Base-by-base conservation (phyloP, 2,113 vertebrate species). In the Meleagris gallopavo region DNA sequence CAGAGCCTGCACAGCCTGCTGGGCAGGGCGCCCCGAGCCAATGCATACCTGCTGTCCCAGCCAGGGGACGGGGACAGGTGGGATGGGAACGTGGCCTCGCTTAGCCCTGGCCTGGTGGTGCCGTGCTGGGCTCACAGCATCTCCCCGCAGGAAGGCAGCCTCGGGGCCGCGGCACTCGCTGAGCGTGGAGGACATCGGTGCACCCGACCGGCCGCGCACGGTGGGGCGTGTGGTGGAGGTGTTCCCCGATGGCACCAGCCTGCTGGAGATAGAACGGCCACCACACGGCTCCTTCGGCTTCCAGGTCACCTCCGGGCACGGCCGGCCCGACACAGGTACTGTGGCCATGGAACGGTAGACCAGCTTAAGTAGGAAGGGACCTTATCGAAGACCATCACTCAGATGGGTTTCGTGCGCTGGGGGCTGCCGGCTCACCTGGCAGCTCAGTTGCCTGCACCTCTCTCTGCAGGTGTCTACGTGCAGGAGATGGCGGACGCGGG, bases 241-340 rank as follows among this genome's bases (percentile, higher is more conserved):
- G 38, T 99, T 99, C 72, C 97, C 99, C 0, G 99, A 99, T 1
- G 99, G 99, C 58, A 99, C 98, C 9, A 98, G 98, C 84, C 97
- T 99, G 75, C 96, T 99, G 92, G 98, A 99, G 96, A 98, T 99
- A 16, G 97, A 98, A 64, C 97, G 98, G 64, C 97, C 98, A 4
- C 98, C 98, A 0, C 97, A 98, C 0, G 98, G 98, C 6, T 96
- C 98, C 19, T 99, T 99, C 1, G 99, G 99, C 38, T 99, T 99
- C 64, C 94, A 97, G 2, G 98, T 99, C 96, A 98, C 98, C 60
- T 98, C 98, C 0, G 99, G 99, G 50, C 98, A 98, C 9, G 99
- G 99, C 76, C 98, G 98, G 70, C 98, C 98, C 1, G 98, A 99
- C 96, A 98, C 98, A 97, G 99, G 99, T 99, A 97, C 0, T 10